Conservation (phyloP, 1,140 invertebrate genomes). For the Lasioglossum baleicum region DNA sequence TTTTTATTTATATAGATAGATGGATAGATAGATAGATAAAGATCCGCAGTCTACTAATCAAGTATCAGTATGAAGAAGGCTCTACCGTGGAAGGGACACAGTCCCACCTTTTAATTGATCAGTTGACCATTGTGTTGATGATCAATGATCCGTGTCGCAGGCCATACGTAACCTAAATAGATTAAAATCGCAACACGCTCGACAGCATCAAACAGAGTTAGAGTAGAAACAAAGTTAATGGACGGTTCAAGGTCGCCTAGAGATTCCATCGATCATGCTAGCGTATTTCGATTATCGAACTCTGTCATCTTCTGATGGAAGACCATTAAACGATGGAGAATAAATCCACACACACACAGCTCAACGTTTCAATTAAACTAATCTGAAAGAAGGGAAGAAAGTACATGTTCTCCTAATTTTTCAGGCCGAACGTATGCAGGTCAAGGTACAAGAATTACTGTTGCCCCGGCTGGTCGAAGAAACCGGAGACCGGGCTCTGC, state of each 20-base stretch:
- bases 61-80: no score
- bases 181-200: not conserved
- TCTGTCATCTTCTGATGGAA: no score
- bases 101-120: not conserved
- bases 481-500: conserved; percentile 86
- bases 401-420: conserved; percentile 68
- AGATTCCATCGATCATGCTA: not conserved
- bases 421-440: conserved; percentile 90
- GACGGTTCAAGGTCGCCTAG: not conserved
- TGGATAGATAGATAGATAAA: no score
- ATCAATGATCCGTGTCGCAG: not conserved
- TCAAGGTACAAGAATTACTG: conserved; percentile 85
- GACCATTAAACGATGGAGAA: no score
- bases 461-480: conserved; percentile 90
- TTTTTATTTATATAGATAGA: no score
- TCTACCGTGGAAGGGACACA: no score
- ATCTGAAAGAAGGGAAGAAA: not conserved
- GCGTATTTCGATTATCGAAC: not conserved
- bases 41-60: no score
- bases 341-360: no score
- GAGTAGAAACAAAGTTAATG: not conserved
- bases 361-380: no score
- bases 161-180: not conserved
- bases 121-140: not conserved
- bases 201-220: not conserved